These are phyloP conservation scores for Sarcophilus harrisii DNA, from an alignment of 2,797 vertebrate genomes.

Conservation along the genomic window DNA sequence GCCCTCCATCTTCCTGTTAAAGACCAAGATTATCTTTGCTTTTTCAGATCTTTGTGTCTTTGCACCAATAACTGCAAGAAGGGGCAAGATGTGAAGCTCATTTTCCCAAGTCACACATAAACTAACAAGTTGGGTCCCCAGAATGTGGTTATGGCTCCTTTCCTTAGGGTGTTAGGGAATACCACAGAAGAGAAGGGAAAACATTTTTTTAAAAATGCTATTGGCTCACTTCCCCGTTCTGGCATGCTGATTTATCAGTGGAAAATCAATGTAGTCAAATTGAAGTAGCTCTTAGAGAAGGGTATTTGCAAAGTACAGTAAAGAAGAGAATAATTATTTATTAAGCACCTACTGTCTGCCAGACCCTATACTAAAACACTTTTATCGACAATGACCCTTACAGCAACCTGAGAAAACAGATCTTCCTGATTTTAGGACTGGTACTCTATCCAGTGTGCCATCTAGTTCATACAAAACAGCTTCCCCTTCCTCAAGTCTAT, in stretches of 20 bases:
- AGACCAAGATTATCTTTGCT: background rate
- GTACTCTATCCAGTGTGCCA: background rate
- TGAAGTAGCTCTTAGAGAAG: background rate
- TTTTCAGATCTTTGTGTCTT: background rate
- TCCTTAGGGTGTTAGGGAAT: background rate
- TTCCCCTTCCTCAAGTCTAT: background rate
- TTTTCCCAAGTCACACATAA: background rate
- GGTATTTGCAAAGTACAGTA: background rate
- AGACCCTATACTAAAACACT: background rate
- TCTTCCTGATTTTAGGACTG: background rate
- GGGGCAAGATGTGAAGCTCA: background rate
- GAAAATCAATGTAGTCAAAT: background rate
- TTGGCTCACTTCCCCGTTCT: background rate
- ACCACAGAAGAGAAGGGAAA: background rate
- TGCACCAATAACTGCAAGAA: background rate
- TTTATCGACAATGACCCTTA: background rate
- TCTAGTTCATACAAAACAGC: background rate
- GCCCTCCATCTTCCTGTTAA: background rate
- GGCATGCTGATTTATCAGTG: background rate
- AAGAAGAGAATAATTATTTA: background rate
- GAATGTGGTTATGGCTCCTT: background rate
- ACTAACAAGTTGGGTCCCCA: background rate
- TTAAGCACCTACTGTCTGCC: background rate
- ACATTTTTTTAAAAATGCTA: background rate
- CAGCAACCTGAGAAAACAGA: background rate